A percentile compares a stretch with the other conserved stretches of the same genome.
Conservation (phyloP, 92 coral and sea anemone species). For the Phymanthus crucifer region DNA sequence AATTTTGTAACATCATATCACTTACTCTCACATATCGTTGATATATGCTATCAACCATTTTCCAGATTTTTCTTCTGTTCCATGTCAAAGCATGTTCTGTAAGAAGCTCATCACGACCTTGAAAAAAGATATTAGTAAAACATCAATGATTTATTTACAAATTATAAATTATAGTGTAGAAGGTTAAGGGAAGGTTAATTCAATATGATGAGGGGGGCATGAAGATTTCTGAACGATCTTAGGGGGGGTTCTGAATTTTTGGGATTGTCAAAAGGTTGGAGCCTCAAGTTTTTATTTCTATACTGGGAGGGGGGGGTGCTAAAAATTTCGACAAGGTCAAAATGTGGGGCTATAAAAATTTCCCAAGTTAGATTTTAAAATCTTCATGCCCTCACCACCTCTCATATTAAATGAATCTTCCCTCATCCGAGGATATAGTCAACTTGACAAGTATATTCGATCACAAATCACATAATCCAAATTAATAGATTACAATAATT, state of each 20-base stretch:
- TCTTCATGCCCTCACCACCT: too few species aligned
- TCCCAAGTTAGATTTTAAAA: too few species aligned
- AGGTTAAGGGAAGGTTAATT: background rate
- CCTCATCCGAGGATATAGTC: background rate
- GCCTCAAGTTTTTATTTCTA: too few species aligned
- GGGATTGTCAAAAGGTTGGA: too few species aligned
- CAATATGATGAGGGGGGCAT: too few species aligned
- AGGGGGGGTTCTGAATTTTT: too few species aligned
- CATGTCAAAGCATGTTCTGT: conserved; percentile 58
- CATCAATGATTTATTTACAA: background rate
- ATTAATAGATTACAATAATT: background rate
- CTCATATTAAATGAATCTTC: too few species aligned
- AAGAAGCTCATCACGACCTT: conserved; percentile 53
- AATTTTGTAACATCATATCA: background rate
- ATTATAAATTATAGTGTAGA: background rate
- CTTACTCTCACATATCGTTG: conserved; percentile 44
- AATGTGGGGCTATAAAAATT: too few species aligned
- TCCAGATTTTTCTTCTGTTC: conserved; percentile 48
- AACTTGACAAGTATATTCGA: background rate
- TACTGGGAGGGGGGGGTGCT: too few species aligned
- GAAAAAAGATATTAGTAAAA: background rate
- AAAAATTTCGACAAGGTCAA: too few species aligned
- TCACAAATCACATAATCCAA: background rate
- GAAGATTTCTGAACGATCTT: background rate
- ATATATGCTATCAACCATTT: conserved; percentile 29